Conservation (phyloP, 2,888 invertebrate genomes). For the Neocrepidodera transversa region DNA sequence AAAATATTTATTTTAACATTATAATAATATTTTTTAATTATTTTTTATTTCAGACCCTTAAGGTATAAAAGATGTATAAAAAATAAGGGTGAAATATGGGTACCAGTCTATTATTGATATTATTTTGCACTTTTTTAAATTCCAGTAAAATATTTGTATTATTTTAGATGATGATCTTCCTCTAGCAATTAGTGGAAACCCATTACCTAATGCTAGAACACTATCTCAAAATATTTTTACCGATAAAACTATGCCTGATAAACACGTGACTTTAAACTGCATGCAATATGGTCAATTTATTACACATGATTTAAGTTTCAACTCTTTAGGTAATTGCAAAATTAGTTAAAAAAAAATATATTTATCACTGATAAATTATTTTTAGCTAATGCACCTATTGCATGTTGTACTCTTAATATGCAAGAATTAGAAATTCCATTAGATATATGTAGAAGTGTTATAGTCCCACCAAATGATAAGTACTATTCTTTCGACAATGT, state of each 20-base stretch:
- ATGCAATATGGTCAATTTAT: conserved; percentile 57
- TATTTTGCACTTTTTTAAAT: too few species aligned
- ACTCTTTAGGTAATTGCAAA: conserved; percentile 40
- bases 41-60: too few species aligned
- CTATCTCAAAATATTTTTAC: conserved; percentile 44
- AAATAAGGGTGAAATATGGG: too few species aligned
- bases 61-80: too few species aligned
- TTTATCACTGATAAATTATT: too few species aligned
- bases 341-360: too few species aligned
- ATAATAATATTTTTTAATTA: too few species aligned
- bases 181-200: conserved; percentile 32
- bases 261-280: conserved; percentile 35
- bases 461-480: conserved; percentile 55
- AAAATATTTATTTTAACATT: too few species aligned
- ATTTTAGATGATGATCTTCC: conserved; percentile 16
- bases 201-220: conserved; percentile 46
- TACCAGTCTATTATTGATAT: too few species aligned
- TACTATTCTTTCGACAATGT: conserved; percentile 47
- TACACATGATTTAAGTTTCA: conserved; percentile 52
- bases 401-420: conserved; percentile 47
- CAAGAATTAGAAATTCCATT: neutral
- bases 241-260: conserved; percentile 38
- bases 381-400: conserved; percentile 22
- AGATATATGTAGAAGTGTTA: conserved; percentile 47
- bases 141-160: conserved; percentile 9